These are phyloP conservation scores for Camarhynchus parvulus DNA, from an alignment of 2,113 vertebrate species.

Conservation along the genomic window DNA sequence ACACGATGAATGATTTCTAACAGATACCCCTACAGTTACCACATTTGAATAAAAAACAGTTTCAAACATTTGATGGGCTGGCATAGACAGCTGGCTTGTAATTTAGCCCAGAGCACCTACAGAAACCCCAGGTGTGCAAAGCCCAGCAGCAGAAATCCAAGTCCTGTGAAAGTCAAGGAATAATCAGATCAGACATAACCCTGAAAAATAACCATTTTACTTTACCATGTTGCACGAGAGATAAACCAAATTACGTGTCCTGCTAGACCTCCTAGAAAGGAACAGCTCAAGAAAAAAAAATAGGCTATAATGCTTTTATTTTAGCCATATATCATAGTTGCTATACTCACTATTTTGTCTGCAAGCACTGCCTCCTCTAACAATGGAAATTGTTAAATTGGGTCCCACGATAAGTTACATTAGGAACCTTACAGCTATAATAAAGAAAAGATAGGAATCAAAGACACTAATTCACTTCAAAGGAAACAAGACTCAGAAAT, in stretches of 20 bases:
- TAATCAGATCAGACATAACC: neutral
- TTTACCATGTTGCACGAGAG: neutral
- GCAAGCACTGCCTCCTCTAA: neutral
- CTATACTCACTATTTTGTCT: neutral
- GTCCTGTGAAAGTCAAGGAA: neutral
- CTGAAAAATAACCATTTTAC: neutral
- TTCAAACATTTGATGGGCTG: neutral
- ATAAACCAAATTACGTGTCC: neutral
- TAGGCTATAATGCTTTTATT: neutral
- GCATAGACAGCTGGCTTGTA: neutral
- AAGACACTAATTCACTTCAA: neutral
- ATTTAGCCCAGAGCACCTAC: neutral
- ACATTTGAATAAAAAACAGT: neutral
- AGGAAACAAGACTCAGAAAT: neutral
- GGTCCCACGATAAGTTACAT: fast-evolving
- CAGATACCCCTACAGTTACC: neutral
- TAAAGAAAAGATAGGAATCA: neutral
- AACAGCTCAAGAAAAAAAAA: slow-evolving; percentile 2
- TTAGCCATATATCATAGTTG: neutral
- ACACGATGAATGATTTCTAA: neutral
- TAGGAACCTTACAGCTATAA: neutral
- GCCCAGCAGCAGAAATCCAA: neutral
- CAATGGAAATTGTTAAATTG: neutral
- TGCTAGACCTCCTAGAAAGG: neutral
- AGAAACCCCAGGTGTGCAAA: neutral